Conservation (phyloP, 2,797 vertebrate genomes). For the Helicolenus hilgendorfi region DNA sequence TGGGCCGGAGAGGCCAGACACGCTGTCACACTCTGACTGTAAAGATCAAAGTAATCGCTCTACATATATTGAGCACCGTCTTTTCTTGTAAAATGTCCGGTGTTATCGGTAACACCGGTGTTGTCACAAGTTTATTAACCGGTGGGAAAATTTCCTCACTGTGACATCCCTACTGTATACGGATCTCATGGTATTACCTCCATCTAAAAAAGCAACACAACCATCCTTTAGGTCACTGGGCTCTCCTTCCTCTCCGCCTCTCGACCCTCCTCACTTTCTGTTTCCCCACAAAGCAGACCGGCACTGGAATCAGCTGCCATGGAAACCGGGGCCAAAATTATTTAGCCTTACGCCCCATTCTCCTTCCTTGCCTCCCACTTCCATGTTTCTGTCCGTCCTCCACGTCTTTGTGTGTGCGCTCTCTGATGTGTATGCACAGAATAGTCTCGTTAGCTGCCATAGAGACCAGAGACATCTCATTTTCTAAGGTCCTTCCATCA, state of each 20-base stretch:
- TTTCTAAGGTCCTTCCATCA: slow-evolving; percentile 60
- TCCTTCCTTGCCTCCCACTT: neutral
- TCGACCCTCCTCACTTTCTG: neutral
- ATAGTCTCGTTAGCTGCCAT: slow-evolving; percentile 64
- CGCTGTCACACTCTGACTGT: too few species aligned
- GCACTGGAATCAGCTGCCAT: slow-evolving; percentile 27
- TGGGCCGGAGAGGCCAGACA: too few species aligned
- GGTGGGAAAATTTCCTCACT: too few species aligned
- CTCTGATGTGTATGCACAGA: slow-evolving; percentile 35
- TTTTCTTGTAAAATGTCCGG: too few species aligned
- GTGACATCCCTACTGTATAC: neutral
- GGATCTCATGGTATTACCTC: neutral
- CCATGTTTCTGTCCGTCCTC: slow-evolving; percentile 16
- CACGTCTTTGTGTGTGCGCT: slow-evolving; percentile 10
- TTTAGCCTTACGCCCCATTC: neutral
- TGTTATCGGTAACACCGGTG: too few species aligned
- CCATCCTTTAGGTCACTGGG: neutral
- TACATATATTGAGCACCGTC: too few species aligned
- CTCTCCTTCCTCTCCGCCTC: neutral
- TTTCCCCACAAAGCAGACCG: neutral
- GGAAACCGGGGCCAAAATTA: slow-evolving; percentile 33
- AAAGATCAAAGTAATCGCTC: too few species aligned
- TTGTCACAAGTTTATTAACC: too few species aligned
- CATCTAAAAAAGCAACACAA: neutral
- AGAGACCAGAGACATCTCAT: slow-evolving; percentile 70